Evolutionary conservation across 1,140 invertebrate genomes (phyloP).

Genomic region (Panonychus citri): DNA sequence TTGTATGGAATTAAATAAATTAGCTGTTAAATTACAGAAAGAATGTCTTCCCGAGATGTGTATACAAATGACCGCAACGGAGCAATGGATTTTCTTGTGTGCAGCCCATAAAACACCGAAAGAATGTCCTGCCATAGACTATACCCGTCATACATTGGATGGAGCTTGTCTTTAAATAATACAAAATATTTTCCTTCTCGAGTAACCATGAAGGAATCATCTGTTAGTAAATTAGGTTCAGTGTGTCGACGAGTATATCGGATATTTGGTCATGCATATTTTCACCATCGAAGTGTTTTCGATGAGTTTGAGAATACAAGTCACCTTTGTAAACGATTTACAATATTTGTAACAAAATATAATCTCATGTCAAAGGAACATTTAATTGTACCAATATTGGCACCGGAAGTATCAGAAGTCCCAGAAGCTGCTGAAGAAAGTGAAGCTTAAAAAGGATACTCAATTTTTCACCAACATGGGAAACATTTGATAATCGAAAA

Average conservation of each 20-base stretch:
- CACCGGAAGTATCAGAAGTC: constrained; percentile 17
- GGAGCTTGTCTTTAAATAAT: constrained; percentile 92
- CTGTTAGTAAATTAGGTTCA: constrained; percentile 88
- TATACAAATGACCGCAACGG: constrained; percentile 98
- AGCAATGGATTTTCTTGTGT: constrained; percentile 99
- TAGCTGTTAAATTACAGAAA: constrained; percentile 55
- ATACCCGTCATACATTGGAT: constrained; percentile 95
- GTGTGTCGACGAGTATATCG: constrained; percentile 93
- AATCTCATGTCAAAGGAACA: constrained; percentile 78
- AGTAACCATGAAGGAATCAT: constrained; percentile 95
- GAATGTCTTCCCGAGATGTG: constrained; percentile 92
- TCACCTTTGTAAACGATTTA: constrained; percentile 82
- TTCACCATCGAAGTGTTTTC: constrained; percentile 87
- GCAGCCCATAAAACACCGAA: constrained; percentile 99
- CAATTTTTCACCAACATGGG: too few relatives aligned
- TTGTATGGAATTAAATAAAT: constrained; percentile 93
- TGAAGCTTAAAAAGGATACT: constrained; percentile 15
- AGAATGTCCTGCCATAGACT: constrained; percentile 98
- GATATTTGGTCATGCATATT: constrained; percentile 99
- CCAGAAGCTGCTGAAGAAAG: constrained; percentile 3
- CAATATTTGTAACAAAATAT: constrained; percentile 93
- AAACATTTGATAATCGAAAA: too few relatives aligned
- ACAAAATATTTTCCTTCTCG: constrained; percentile 99
- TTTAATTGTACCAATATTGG: constrained; percentile 87
- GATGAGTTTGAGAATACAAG: constrained; percentile 95